Percentiles rank a stretch among this genome's conserved stretches.
Conservation (phyloP, 2,113 vertebrate species). For the Nothoprocta perdicaria region DNA sequence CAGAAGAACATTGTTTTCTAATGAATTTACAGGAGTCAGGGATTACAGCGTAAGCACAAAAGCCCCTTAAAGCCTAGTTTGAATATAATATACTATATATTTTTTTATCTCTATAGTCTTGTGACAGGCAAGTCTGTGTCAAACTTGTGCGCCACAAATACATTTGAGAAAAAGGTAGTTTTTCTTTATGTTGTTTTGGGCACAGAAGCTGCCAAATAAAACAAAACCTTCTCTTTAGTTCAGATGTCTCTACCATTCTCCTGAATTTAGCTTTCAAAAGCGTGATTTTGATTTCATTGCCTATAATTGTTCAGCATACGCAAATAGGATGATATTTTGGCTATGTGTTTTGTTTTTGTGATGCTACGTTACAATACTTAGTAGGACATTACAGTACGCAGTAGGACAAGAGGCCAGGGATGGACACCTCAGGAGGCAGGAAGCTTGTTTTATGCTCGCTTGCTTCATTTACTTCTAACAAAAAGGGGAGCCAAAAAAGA, state of each 20-base stretch:
- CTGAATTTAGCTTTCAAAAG: not conserved
- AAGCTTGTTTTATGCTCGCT: not conserved
- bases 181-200: not conserved
- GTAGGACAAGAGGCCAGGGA: not conserved
- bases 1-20: slow-evolving; percentile 7
- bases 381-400: not conserved
- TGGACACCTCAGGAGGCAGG: not conserved
- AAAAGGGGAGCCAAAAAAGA: not conserved
- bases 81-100: not conserved
- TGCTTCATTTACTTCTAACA: not conserved
- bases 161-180: not conserved
- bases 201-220: not conserved
- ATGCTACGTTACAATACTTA: not conserved
- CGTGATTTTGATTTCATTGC: not conserved
- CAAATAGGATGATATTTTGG: not conserved
- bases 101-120: not conserved
- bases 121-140: not conserved
- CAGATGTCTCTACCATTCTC: not conserved
- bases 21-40: not conserved
- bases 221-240: not conserved
- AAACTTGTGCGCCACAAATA: not conserved
- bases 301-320: not conserved
- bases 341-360: not conserved
- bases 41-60: slow-evolving; percentile 10
- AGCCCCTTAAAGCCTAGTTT: not conserved